Evolutionary conservation across 2,888 invertebrate species (phyloP).

Genomic region (Meta bourneti): DNA sequence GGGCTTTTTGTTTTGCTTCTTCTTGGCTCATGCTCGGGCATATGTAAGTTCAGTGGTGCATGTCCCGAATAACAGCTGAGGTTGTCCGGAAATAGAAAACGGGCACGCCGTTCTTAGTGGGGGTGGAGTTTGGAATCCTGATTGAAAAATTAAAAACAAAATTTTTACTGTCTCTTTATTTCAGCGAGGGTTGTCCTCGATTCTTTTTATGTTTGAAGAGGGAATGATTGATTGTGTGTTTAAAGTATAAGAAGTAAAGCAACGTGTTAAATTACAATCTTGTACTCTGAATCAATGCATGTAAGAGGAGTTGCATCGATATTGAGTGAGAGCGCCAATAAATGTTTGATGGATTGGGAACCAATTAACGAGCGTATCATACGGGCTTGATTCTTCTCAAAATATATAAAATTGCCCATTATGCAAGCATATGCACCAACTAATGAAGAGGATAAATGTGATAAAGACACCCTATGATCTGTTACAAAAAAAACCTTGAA

Average conservation of each 20-base stretch:
- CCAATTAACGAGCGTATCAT: no score
- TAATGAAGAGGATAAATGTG: no score
- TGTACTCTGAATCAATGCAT: no score
- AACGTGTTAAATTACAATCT: no score
- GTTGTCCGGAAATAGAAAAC: not conserved
- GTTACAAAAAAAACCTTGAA: no score
- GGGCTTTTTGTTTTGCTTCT: not conserved
- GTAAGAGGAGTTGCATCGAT: no score
- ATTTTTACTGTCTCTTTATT: constrained; percentile 1
- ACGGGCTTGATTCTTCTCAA: no score
- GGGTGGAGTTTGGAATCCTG: constrained; percentile 38
- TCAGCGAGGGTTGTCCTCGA: not conserved
- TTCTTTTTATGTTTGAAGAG: not conserved
- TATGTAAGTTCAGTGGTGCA: constrained; percentile 44
- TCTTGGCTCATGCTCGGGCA: constrained; percentile 1
- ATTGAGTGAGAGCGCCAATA: no score
- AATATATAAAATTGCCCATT: no score
- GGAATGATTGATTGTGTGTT: not conserved
- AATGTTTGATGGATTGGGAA: no score
- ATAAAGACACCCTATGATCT: no score
- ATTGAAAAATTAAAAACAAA: not conserved
- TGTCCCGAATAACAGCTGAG: constrained; percentile 28
- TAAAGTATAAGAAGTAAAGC: not conserved
- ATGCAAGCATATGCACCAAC: no score
- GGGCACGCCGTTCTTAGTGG: constrained; percentile 13